Conservation (phyloP, 37 sponge, comb jelly and placozoan species). For the Halisarca cf. caerulea region DNA sequence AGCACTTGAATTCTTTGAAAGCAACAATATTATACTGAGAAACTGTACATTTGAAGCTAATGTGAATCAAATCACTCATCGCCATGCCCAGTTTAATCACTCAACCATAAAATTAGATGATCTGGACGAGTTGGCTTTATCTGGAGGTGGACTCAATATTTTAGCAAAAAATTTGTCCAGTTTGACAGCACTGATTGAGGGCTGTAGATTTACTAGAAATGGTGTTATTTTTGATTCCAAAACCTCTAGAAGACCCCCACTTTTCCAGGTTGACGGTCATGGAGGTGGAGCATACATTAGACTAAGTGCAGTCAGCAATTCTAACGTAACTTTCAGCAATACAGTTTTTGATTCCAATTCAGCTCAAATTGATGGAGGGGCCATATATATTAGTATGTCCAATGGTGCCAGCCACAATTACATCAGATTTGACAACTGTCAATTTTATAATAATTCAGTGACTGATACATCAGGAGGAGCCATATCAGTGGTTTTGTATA, state of each 20-base stretch:
- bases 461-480: constrained; percentile 4
- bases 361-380: constrained; percentile 27
- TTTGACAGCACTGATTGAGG: neutral
- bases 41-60: constrained; percentile 43
- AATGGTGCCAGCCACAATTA: neutral
- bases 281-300: constrained; percentile 9
- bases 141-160: constrained; percentile 16
- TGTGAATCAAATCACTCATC: neutral
- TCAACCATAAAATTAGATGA: neutral
- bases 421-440: neutral
- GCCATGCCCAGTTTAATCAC: neutral
- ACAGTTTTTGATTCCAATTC: neutral
- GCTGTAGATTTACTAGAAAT: constrained; percentile 40
- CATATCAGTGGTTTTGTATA: neutral
- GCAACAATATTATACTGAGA: constrained; percentile 4
- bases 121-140: neutral
- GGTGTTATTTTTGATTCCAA: neutral
- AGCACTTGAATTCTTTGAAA: constrained; percentile 30
- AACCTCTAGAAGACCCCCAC: neutral
- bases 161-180: neutral
- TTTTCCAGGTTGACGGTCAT: constrained; percentile 13
- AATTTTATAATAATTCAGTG: neutral
- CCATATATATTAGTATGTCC: neutral
- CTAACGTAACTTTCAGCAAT: constrained; percentile 6
- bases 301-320: neutral